phyloP scores from a whole-genome alignment of 2,797 vertebrate species.

The Pterois miles region DNA sequence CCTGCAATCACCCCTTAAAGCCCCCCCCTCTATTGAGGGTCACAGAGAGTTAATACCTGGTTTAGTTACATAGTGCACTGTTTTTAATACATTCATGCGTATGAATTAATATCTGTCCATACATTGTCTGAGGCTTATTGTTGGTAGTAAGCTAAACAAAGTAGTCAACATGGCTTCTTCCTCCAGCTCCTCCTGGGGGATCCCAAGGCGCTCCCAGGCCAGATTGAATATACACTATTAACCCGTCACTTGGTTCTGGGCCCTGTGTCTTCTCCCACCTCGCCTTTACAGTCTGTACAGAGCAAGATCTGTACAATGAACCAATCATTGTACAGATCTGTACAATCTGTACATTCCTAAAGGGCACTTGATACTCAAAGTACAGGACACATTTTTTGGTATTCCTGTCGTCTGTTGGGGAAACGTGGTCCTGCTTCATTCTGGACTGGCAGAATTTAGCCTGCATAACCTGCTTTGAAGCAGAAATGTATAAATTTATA shows the following conservation, averaged over 20 bases:
- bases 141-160: background rate
- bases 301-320: too few species aligned
- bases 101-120: background rate
- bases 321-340: too few species aligned
- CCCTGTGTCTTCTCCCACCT: background rate
- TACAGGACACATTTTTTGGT: too few species aligned
- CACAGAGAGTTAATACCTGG: background rate
- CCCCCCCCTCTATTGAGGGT: too few species aligned
- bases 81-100: background rate
- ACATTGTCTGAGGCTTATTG: background rate
- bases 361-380: too few species aligned
- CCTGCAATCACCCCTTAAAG: too few species aligned
- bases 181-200: background rate
- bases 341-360: too few species aligned
- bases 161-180: background rate
- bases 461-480: background rate
- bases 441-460: background rate
- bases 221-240: background rate
- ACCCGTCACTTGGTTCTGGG: background rate
- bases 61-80: background rate
- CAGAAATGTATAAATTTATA: background rate
- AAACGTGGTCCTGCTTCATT: background rate
- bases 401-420: too few species aligned
- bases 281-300: too few species aligned
- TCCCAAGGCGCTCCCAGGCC: background rate